Evolutionary conservation across 2,113 vertebrate genomes (phyloP), one percentile per base, ranked within the genome.

Genomic region (Hemicordylus capensis): DNA sequence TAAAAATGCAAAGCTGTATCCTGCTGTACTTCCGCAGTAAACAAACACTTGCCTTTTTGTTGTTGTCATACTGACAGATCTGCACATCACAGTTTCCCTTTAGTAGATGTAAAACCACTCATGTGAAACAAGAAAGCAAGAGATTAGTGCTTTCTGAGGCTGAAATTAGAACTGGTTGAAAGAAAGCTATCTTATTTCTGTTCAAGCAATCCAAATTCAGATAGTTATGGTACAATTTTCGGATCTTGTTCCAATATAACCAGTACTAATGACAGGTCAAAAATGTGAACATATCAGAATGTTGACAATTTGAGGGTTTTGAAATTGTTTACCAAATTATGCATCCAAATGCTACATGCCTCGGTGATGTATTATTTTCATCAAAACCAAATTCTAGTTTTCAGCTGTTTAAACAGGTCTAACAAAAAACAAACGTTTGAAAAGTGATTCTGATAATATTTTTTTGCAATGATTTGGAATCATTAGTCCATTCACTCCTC

Each of bases 51-150:
- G 2, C 37, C 24, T 51, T 4, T 61, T 54, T 20, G 4, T 26
- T 85, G 88, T 81, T 80, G 17, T 79, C 70, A 67, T 6, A 46
- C 54, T 64, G 39, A 85, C 87, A 31, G 3, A 8, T 28, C 75
- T 34, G 46, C 46, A 22, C 70, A 8, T 81, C 70, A 48, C n/a
- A 22, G 0, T 83, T 69, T 3, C 1, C 54, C 6, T 56, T 4
- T 1, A 66, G 15, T 44, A 85, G 82, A 82, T 64, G 11, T 11
- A 10, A 14, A 14, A 73, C 86, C 86, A 58, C 78, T 81, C 34
- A 78, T 79, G 56, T 56, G n/a, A 1, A 88, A 5, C 69, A 79
- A n/a, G 78, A 26, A 66, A 66, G 46, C 22, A 54, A 83, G 80
- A 6, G 56, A 59, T 75, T 31, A 85, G 0, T 51, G 39, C 39